Conservation (phyloP, 2,888 invertebrate species). For the Iphiclides podalirius region DNA sequence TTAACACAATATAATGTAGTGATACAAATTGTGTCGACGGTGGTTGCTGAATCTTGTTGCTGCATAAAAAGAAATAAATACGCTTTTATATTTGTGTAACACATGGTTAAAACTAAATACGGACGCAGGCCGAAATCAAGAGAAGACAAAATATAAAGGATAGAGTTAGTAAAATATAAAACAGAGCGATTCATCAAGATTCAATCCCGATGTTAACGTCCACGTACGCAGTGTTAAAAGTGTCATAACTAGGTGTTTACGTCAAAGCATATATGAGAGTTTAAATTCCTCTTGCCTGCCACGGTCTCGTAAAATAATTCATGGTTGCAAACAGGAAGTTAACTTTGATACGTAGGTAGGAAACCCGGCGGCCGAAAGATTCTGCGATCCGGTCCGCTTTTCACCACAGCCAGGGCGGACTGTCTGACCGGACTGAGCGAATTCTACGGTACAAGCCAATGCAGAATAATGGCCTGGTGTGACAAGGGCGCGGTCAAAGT, state of each 20-base stretch:
- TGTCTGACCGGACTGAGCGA: no score
- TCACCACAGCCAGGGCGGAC: no score
- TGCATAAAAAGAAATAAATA: no score
- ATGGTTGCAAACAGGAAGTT: neutral
- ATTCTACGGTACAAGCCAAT: no score
- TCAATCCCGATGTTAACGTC: constrained; percentile 3
- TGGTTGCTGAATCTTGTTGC: constrained; percentile 3
- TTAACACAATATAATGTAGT: neutral
- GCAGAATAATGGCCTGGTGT: no score
- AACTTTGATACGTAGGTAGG: neutral
- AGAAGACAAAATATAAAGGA: neutral
- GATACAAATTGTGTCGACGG: neutral
- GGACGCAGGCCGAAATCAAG: neutral
- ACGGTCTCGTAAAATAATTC: constrained; percentile 5
- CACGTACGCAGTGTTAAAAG: neutral
- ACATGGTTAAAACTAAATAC: neutral
- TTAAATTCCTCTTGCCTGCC: neutral
- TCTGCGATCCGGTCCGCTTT: no score
- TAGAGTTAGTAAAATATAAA: constrained; percentile 4
- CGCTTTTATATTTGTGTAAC: no score
- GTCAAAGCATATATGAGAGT: neutral
- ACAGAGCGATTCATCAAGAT: constrained; percentile 12
- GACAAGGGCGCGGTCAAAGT: no score
- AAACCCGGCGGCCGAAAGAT: neutral
- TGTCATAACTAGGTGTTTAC: neutral